A percentile compares a stretch with the other conserved stretches of the same genome.
phyloP scores from a whole-genome alignment of 2,888 invertebrate genomes.

The Yponomeuta cagnagella region DNA sequence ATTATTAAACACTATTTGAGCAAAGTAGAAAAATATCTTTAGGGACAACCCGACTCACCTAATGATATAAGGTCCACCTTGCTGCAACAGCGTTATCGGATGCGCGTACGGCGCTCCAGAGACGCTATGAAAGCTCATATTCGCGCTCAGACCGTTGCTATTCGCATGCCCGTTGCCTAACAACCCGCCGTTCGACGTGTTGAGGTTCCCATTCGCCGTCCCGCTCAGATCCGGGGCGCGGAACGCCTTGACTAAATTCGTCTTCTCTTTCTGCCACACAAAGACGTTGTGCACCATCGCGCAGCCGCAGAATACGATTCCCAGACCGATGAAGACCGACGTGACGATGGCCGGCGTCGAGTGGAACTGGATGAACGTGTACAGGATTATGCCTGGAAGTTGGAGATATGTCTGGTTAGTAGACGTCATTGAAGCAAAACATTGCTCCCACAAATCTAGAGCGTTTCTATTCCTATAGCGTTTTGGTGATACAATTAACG shows the following conservation, averaged over 20 bases:
- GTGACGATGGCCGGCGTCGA: conserved; percentile 94
- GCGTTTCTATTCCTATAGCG: too few species aligned
- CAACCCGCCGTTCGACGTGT: conserved; percentile 55
- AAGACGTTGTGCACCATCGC: conserved; percentile 97
- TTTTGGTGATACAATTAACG: too few species aligned
- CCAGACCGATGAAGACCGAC: conserved; percentile 90
- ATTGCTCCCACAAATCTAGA: too few species aligned
- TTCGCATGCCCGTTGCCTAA: conserved; percentile 61
- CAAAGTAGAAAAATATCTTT: too few species aligned
- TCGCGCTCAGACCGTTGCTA: conserved; percentile 56
- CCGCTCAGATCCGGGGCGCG: conserved; percentile 49
- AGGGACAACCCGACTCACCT: conserved; percentile 39
- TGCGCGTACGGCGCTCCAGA: conserved; percentile 54
- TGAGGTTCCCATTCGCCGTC: conserved; percentile 38
- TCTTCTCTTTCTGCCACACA: conserved; percentile 94
- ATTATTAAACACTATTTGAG: too few species aligned
- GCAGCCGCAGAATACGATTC: conserved; percentile 93
- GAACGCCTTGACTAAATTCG: conserved; percentile 84
- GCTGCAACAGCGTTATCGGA: conserved; percentile 65
- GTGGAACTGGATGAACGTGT: conserved; percentile 94
- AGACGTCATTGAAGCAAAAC: too few species aligned
- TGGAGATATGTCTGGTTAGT: conserved; percentile 18
- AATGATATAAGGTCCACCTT: conserved; percentile 76
- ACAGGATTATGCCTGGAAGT: conserved; percentile 89
- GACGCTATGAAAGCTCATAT: conserved; percentile 62